Conservation (phyloP, 2,113 vertebrate genomes). For the Eonycteris spelaea region DNA sequence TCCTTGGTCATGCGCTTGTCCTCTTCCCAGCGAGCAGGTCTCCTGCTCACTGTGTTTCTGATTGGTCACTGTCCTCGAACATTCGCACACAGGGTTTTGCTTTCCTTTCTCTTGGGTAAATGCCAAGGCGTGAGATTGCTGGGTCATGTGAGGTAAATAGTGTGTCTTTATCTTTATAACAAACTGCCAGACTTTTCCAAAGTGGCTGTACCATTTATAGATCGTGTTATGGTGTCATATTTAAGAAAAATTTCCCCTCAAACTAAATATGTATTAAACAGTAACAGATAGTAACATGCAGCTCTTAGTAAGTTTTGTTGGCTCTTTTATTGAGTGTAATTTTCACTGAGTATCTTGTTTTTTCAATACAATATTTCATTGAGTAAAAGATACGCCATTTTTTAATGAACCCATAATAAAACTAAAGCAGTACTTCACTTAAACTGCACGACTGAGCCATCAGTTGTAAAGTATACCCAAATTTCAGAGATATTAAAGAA, state of each 20-base stretch:
- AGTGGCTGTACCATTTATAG: background rate
- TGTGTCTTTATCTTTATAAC: background rate
- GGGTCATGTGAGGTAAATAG: background rate
- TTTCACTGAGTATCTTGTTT: background rate
- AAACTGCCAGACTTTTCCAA: background rate
- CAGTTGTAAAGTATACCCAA: background rate
- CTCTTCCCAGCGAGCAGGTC: background rate
- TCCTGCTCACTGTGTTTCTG: background rate
- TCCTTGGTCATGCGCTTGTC: background rate
- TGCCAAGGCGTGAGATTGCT: background rate
- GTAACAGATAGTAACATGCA: background rate
- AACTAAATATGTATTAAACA: background rate
- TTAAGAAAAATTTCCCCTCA: background rate
- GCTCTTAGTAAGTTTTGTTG: background rate
- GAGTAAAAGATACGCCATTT: background rate
- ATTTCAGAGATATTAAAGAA: conserved; percentile 2
- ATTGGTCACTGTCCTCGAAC: background rate
- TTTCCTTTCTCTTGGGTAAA: background rate
- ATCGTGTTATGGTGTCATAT: background rate
- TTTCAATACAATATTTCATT: background rate
- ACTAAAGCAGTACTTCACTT: background rate
- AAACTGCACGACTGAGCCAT: background rate
- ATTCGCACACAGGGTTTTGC: background rate
- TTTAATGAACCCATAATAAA: background rate
- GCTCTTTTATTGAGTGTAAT: background rate